phyloP scores from a whole-genome alignment of 2,113 vertebrate species.

The Periophthalmodon schlosseri region DNA sequence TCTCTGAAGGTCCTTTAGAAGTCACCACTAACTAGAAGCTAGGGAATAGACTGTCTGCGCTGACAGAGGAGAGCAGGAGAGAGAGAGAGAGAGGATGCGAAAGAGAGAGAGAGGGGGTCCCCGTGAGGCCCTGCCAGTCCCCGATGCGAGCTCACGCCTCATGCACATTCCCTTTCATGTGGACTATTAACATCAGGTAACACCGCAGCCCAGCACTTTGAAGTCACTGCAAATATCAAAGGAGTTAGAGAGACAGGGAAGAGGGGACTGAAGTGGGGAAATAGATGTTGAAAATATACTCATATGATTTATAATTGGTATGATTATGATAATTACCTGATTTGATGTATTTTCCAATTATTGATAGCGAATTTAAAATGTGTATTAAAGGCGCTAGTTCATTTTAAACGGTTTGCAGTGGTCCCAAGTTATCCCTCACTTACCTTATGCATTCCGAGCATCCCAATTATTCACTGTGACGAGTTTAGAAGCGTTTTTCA shows the following conservation, averaged over 20 bases:
- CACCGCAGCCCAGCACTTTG: constrained; percentile 60
- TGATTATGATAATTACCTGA: neutral
- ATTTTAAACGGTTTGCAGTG: neutral
- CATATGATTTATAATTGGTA: neutral
- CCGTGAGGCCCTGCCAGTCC: constrained; percentile 58
- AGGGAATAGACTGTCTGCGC: constrained; percentile 66
- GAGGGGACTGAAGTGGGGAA: constrained; percentile 27
- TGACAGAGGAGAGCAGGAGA: constrained; percentile 42
- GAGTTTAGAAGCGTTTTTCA: too few species aligned
- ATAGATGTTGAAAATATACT: constrained; percentile 27
- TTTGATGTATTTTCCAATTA: neutral
- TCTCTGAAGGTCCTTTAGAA: constrained; percentile 72
- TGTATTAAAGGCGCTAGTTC: neutral
- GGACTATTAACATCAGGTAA: constrained; percentile 76
- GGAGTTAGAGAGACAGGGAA: constrained; percentile 38
- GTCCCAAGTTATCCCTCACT: too few species aligned
- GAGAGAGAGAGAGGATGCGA: neutral
- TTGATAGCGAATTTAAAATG: neutral
- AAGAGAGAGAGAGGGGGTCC: constrained; percentile 15
- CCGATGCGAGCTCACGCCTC: constrained; percentile 53
- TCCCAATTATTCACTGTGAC: too few species aligned
- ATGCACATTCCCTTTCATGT: constrained; percentile 75
- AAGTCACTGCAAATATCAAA: constrained; percentile 65
- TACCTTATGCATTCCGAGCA: too few species aligned
- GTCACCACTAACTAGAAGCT: constrained; percentile 73